phyloP scores from a whole-genome alignment of 2,113 vertebrate species.

The Labeo catla region DNA sequence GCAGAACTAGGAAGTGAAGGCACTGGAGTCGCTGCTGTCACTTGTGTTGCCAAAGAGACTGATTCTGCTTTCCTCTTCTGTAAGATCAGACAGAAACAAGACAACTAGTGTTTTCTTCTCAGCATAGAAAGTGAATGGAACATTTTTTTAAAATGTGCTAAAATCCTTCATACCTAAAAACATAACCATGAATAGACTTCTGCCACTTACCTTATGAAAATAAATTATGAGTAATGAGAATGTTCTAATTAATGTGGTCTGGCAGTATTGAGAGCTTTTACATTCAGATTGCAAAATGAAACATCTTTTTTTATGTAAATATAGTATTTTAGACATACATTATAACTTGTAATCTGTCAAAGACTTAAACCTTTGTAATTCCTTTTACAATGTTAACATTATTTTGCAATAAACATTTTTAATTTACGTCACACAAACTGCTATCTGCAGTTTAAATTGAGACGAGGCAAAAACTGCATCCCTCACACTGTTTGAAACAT shows the following conservation, averaged over 20 bases:
- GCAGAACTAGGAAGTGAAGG: conserved; percentile 76
- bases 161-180: background rate
- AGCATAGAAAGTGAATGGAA: background rate
- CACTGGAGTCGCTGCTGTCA: conserved; percentile 79
- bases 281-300: background rate
- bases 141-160: background rate
- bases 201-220: conserved; percentile 4
- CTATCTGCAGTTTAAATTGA: background rate
- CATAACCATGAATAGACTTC: background rate
- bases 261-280: background rate
- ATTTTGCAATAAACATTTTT: background rate
- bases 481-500: conserved; percentile 32
- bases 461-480: conserved; percentile 39
- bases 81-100: conserved; percentile 55
- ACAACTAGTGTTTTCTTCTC: background rate
- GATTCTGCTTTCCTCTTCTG: conserved; percentile 91
- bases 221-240: background rate
- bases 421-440: background rate
- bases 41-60: conserved; percentile 78
- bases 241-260: background rate
- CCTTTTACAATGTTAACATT: background rate
- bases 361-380: background rate
- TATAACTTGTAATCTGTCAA: background rate
- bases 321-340: background rate
- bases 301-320: too few relatives aligned